A percentile compares a stretch with the other conserved stretches of the same genome.
phyloP scores from a whole-genome alignment of 2,888 invertebrate genomes.

The Lasioglossum malachurum region DNA sequence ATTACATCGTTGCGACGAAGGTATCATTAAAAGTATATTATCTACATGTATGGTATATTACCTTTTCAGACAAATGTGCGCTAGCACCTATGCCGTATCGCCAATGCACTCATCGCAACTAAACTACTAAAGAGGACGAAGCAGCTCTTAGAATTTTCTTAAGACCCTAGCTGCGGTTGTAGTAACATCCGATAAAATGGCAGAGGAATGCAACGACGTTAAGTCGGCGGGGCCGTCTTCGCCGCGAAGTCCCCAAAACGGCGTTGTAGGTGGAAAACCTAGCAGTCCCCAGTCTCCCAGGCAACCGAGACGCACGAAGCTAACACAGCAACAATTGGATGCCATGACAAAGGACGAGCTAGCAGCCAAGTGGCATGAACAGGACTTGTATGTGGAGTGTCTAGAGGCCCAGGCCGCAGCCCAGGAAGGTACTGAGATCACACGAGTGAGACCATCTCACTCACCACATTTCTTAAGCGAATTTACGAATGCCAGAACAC shows the following conservation, averaged over 20 bases:
- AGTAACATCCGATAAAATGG: slow-evolving; percentile 72
- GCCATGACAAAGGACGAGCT: slow-evolving; percentile 88
- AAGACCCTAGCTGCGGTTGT: slow-evolving; percentile 21
- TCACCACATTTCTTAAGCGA: slow-evolving; percentile 79
- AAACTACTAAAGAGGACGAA: slow-evolving; percentile 43
- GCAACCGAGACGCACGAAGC: slow-evolving; percentile 86
- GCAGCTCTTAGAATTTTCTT: slow-evolving; percentile 29
- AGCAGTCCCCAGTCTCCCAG: slow-evolving; percentile 86
- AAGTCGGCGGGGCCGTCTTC: slow-evolving; percentile 80
- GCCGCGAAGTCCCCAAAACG: slow-evolving; percentile 78
- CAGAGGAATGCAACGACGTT: slow-evolving; percentile 80
- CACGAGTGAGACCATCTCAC: slow-evolving; percentile 79
- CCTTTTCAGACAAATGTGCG: slow-evolving; percentile 60
- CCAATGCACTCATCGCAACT: slow-evolving; percentile 31
- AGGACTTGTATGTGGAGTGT: slow-evolving; percentile 91
- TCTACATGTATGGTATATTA: slow-evolving; percentile 16
- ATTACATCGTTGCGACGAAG: neutral
- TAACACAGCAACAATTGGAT: slow-evolving; percentile 89
- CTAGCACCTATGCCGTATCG: slow-evolving; percentile 36
- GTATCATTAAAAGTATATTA: neutral
- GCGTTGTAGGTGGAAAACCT: slow-evolving; percentile 77
- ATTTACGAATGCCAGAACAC: slow-evolving; percentile 75
- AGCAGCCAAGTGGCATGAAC: slow-evolving; percentile 90
- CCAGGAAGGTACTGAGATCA: slow-evolving; percentile 90
- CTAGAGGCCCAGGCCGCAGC: slow-evolving; percentile 91